Conservation (phyloP, 2,797 vertebrate species). For the Pipistrellus pygmaeus region DNA sequence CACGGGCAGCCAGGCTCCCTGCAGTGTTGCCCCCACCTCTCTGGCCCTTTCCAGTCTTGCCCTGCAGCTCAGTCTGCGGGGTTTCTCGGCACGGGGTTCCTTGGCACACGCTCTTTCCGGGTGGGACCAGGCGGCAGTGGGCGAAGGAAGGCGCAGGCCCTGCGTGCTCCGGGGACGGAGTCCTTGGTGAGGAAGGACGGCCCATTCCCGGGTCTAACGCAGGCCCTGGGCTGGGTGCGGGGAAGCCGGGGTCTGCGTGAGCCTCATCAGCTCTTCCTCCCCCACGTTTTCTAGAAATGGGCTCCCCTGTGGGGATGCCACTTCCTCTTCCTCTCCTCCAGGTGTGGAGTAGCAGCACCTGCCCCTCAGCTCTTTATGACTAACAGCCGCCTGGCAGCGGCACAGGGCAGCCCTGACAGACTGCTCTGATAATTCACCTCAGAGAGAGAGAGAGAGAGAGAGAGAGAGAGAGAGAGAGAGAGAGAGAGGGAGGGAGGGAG, state of each 20-base stretch:
- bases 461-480: too few species aligned
- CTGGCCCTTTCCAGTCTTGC: accelerated
- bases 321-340: neutral
- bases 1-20: neutral
- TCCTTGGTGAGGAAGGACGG: neutral
- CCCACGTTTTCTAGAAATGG: neutral
- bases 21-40: accelerated
- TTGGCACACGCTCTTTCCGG: neutral
- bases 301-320: accelerated
- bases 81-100: neutral
- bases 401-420: neutral
- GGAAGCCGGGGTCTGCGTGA: accelerated
- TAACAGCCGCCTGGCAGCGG: neutral
- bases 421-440: slow-evolving; percentile 51
- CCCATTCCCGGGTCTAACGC: neutral
- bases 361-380: neutral
- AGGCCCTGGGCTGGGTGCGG: neutral
- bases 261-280: neutral
- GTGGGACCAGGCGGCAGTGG: accelerated
- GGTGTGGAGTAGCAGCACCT: neutral
- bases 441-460: neutral
- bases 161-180: neutral
- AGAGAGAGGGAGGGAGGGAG: too few species aligned
- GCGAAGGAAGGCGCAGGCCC: neutral
- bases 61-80: too few species aligned